Base-by-base conservation (phyloP, 2,888 invertebrate species). In the Eupithecia dodoneata region DNA sequence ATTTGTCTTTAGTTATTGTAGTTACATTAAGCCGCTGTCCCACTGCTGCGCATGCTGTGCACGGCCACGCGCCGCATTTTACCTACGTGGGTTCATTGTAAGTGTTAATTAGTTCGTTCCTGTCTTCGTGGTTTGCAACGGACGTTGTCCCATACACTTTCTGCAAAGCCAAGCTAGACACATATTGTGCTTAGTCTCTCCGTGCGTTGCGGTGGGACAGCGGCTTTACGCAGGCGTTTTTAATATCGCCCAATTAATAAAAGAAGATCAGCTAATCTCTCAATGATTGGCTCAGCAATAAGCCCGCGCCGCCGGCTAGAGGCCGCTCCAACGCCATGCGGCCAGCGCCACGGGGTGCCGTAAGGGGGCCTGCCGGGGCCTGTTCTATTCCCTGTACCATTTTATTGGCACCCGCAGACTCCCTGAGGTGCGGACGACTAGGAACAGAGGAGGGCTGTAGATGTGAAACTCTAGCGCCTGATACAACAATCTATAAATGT, bases 391-490 rank as follows among this genome's bases (percentile, higher is more conserved):
- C 79, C 74, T 83, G 83, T 82, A 79, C 80, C 83, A 82, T 84
- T 84, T 83, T 82, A 83, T 84, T 84, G 84, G 82, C 79, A 75
- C 80, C 81, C 81, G 45, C 75, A 76, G 80, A 74, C 80, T 78
- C 81, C 82, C 82, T 75, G 84, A 82, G 80, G 83, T 81, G 79
- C 79, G 76, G 80, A 79, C 73, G 73, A 76, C 73, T 69, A 71
- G 41, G 18, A 52, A 47, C 67, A 71, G 72, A 73, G 41, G 10
- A 72, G 52, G 6, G 42, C 2, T 71, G n/a, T 76, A 74, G 74
- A 77, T 79, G 52, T 7, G 72, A 75, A 69, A 78, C 49, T 79
- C 49, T 6, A 7, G 15, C 6, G 30, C 30, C 30, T 63, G 4
- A 30, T 30, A 63, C 3, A 30, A 12, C 18, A 30, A 63, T 18